Base-by-base conservation (phyloP, 2,797 vertebrate species). In the Numenius phaeopus region DNA sequence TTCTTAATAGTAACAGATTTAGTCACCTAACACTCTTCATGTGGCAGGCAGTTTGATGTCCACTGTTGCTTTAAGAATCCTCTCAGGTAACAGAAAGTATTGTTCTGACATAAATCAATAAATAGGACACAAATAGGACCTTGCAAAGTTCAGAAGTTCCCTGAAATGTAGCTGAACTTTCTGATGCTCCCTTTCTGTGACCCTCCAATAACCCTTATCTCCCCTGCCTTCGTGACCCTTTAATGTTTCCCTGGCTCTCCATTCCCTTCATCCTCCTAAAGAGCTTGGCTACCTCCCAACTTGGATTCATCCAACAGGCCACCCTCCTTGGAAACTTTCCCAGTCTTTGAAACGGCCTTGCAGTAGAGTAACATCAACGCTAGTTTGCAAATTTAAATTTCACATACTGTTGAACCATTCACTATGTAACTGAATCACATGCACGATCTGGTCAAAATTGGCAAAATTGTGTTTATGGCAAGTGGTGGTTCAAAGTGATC, bases 1-100 rank as follows among this genome's bases (percentile, higher is more conserved):
- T 95, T 96, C 71, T 76, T 94, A 96, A 93, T 19, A 49, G n/a
- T 84, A 96, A 93, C 83, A 94, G 80, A 87, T 89, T 89, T 84
- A 97, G 59, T 96, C 58, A 96, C 73, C 79, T 86, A 96, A 58
- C 39, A 57, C 94, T 89, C 66, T 93, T 96, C 79, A 84, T 65
- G 24, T 50, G 34, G 87, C 42, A 91, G n/a, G 87, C 79, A 83
- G 65, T 57, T 79, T 4, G 2, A 37, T 64, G 27, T 47, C 94
- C 72, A 39, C 34, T 85, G 64, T 54, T 96, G 54, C 95, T 97
- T 62, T 93, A 96, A 96, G 83, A 72, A 64, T 88, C 15, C 40
- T 66, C 69, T 95, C 82, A 77, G 78, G 92, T 94, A 94, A 52
- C 16, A 83, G 75, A 95, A 92, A 84, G 66, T 78, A 78, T 82